Percentiles rank a stretch among this genome's conserved stretches.
Evolutionary conservation across 2,888 invertebrate species (phyloP).

Genomic region (Osmoderma eremita): DNA sequence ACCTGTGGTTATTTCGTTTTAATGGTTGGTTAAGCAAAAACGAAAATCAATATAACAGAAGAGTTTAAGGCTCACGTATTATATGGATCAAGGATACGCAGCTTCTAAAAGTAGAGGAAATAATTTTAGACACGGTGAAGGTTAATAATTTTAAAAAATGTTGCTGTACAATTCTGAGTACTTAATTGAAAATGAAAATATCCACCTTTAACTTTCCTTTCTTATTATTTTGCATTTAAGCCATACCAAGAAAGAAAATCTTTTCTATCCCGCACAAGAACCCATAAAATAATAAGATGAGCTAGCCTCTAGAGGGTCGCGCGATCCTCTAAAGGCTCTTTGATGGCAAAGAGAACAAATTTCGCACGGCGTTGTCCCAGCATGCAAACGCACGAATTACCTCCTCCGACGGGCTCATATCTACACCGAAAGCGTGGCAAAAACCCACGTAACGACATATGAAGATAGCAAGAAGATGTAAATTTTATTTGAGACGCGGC

Average conservation of each 20-base stretch:
- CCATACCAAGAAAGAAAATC: no score
- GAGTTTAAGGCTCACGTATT: no score
- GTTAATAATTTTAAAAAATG: no score
- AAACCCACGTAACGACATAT: constrained; percentile 20
- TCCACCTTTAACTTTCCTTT: no score
- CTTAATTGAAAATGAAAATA: no score
- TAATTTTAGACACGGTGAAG: no score
- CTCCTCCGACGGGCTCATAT: constrained; percentile 3
- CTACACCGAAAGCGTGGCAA: constrained; percentile 11
- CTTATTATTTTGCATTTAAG: no score
- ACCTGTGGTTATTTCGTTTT: neutral
- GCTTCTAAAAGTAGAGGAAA: no score
- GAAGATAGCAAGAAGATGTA: constrained; percentile 35
- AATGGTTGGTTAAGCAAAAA: constrained; percentile 2
- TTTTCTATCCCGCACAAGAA: constrained; percentile 13
- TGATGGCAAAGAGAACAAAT: constrained; percentile 26
- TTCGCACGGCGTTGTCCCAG: constrained; percentile 8
- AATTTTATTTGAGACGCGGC: constrained; percentile 34
- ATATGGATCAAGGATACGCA: no score
- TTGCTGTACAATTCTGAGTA: no score
- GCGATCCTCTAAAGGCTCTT: constrained; percentile 9
- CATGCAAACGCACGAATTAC: constrained; percentile 34
- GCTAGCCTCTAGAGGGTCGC: constrained; percentile 1
- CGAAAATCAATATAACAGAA: constrained; percentile 1
- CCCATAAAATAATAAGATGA: constrained; percentile 30